A percentile compares a stretch with the other conserved stretches of the same genome.
Evolutionary conservation across 2,797 vertebrate species (phyloP).

Genomic region (Harpagifer antarcticus): DNA sequence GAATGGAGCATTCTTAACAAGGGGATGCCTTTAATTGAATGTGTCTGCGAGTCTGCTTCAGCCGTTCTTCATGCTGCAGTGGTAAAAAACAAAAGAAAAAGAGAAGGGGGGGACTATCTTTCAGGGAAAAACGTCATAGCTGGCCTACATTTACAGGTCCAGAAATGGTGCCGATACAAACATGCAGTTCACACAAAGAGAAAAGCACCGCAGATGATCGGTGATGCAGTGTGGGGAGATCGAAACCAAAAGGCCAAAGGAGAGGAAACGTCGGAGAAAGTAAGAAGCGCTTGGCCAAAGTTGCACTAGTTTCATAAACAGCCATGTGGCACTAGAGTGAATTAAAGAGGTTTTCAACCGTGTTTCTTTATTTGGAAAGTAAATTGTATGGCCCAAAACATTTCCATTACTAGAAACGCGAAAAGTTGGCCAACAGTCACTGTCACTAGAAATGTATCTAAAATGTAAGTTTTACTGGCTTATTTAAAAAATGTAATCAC

Average conservation of each 20-base stretch:
- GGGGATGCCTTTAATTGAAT: conserved; percentile 29
- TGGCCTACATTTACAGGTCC: conserved; percentile 30
- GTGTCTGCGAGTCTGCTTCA: not conserved
- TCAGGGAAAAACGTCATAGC: not conserved
- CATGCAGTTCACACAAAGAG: conserved; percentile 15
- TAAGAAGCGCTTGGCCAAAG: conserved; percentile 21
- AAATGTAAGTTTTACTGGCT: too few relatives aligned
- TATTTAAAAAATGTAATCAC: too few relatives aligned
- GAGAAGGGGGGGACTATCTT: not conserved
- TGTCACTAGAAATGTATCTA: too few relatives aligned
- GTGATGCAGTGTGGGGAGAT: conserved; percentile 6
- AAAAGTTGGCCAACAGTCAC: too few relatives aligned
- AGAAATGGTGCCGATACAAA: conserved; percentile 10
- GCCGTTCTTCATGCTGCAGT: conserved; percentile 2
- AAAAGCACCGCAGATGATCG: not conserved
- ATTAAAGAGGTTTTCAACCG: not conserved
- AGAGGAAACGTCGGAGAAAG: conserved; percentile 9
- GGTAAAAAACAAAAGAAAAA: not conserved
- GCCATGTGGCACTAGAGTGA: not conserved
- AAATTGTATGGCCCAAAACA: not conserved
- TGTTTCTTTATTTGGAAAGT: not conserved
- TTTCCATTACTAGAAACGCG: too few relatives aligned
- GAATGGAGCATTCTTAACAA: conserved; percentile 26
- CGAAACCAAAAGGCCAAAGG: conserved; percentile 2
- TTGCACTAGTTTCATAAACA: conserved; percentile 5